Base-by-base conservation (phyloP, 2,113 vertebrate species). In the Ophiodon elongatus region DNA sequence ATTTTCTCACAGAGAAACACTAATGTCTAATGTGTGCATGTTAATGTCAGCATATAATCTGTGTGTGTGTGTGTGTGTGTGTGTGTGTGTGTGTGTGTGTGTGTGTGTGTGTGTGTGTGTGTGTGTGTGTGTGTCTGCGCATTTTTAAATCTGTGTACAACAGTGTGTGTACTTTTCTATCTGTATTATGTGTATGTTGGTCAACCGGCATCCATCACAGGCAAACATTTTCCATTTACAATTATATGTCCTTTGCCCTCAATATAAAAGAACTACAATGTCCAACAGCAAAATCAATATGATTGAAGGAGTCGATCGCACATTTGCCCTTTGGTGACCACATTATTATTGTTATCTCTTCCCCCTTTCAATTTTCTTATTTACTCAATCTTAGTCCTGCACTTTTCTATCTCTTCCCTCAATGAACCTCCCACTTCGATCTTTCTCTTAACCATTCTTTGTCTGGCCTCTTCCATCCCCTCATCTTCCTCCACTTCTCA, bases 281-380 rank as follows among this genome's bases (percentile, higher is more conserved):
- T 76, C 76, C 47, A 60, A 33, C n/a, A 73, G 50, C 39, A 86
- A 83, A 90, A 83, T 88, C 80, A 72, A 79, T 81, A 68, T 57
- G 21, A 73, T 67, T 59, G 64, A 84, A 75, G 56, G 33, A 88
- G 70, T 29, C 73, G 2, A 1, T 62, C 29, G 33, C 57, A 72
- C 29, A 33, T 50, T 78, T 64, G 60, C 52, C 85, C 80, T 81
- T 67, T 50, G 69, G 67, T 77, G 67, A 74, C 64, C 64, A 31
- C 68, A 45, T 65, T 54, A 67, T 67, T 45, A 65, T 65, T 65
- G 78, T 79, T 73, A 77, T 72, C 43, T 31, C n/a, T 39, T 23
- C 17, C 33, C 6, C n/a, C 50, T 75, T 70, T 66, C 57, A 69
- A 19, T 67, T 59, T 43, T 54, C 23, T 79, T 69, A 59, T 83